phyloP scores from a whole-genome alignment of 2,113 vertebrate species.

The Sebastes fasciatus region DNA sequence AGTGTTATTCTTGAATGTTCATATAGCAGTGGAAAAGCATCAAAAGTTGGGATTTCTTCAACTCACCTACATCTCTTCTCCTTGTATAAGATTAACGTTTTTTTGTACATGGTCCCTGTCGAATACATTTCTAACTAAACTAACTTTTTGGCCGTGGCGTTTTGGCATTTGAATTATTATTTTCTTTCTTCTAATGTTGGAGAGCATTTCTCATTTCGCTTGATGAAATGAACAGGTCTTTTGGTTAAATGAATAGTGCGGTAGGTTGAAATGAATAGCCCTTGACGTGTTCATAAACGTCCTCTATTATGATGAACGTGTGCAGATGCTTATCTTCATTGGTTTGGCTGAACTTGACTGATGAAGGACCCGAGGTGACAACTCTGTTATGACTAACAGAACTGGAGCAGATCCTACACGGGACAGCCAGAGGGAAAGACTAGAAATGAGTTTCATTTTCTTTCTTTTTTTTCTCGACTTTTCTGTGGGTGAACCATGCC shows the following conservation, averaged over 20 bases:
- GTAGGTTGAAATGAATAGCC: neutral
- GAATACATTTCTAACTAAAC: neutral
- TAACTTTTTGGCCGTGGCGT: neutral
- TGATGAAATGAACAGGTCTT: slow-evolving; percentile 1
- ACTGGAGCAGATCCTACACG: slow-evolving; percentile 5
- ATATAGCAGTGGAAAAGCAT: neutral
- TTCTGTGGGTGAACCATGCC: slow-evolving; percentile 21
- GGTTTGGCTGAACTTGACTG: slow-evolving; percentile 50
- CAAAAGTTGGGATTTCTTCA: neutral
- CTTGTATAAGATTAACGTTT: neutral
- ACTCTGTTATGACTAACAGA: slow-evolving; percentile 54
- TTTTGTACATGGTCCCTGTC: neutral
- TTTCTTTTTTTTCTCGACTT: neutral
- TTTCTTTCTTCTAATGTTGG: neutral
- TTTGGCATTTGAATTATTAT: neutral
- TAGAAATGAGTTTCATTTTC: slow-evolving; percentile 18
- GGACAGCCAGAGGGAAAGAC: slow-evolving; percentile 42
- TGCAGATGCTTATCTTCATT: slow-evolving; percentile 62
- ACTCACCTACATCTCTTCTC: neutral
- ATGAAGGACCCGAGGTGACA: slow-evolving; percentile 52
- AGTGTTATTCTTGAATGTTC: neutral
- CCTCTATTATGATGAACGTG: slow-evolving; percentile 30
- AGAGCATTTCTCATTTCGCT: neutral
- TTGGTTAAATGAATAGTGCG: neutral
- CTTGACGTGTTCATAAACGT: slow-evolving; percentile 38